These are phyloP conservation scores for Liodrosophila aerea DNA, from an alignment of 2,888 invertebrate species.

Conservation along the genomic window DNA sequence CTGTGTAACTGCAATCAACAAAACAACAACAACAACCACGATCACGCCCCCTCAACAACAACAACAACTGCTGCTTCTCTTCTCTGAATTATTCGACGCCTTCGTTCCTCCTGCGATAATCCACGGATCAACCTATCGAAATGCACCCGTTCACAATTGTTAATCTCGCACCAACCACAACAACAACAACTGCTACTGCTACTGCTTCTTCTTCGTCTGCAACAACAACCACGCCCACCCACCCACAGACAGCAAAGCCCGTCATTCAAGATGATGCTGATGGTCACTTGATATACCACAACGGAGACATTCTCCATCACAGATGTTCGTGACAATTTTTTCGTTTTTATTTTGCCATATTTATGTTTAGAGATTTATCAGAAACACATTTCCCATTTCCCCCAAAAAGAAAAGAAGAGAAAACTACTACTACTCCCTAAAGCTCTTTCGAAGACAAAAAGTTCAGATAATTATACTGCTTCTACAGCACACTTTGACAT, in stretches of 20 bases:
- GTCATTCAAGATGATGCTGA: slow-evolving; percentile 99
- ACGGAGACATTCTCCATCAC: slow-evolving; percentile 99
- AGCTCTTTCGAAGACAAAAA: slow-evolving; percentile 16
- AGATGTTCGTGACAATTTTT: slow-evolving; percentile 97
- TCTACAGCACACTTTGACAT: slow-evolving; percentile 32
- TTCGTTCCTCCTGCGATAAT: background rate
- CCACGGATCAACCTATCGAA: slow-evolving; percentile 6
- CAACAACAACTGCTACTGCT: slow-evolving; percentile 21
- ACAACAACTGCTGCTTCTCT: slow-evolving; percentile 36
- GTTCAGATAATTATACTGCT: slow-evolving; percentile 32
- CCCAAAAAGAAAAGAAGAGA: slow-evolving; percentile 10
- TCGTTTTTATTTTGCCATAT: slow-evolving; percentile 80
- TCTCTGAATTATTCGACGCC: slow-evolving; percentile 26
- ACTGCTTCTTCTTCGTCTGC: slow-evolving; percentile 46
- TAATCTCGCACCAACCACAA: slow-evolving; percentile 4
- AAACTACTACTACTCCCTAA: slow-evolving; percentile 11
- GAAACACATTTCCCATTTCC: slow-evolving; percentile 24
- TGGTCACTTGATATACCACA: slow-evolving; percentile 99
- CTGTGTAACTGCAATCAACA: slow-evolving; percentile 57
- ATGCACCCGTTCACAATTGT: slow-evolving; percentile 3
- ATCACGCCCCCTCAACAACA: slow-evolving; percentile 32
- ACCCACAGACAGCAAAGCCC: slow-evolving; percentile 84
- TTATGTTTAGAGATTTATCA: slow-evolving; percentile 64
- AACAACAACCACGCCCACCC: slow-evolving; percentile 43
- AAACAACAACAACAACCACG: slow-evolving; percentile 37